Conservation (phyloP, 2,888 invertebrate genomes). For the Phlogophora meticulosa region DNA sequence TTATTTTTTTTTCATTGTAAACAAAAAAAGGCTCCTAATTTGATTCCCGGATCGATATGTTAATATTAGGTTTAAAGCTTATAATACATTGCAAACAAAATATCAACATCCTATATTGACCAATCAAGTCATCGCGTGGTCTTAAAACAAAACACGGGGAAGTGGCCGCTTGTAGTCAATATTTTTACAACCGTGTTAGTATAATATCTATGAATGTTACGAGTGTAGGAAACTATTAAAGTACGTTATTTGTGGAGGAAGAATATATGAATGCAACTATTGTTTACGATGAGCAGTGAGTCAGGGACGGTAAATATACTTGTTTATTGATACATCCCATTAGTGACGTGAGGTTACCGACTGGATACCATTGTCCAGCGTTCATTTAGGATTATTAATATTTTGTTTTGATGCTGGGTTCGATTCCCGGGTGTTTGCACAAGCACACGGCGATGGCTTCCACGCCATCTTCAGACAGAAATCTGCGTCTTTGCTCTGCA, state of each 20-base stretch:
- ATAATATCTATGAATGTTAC: neutral
- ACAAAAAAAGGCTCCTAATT: too few relatives aligned
- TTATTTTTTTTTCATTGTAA: too few relatives aligned
- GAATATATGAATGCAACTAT: constrained; percentile 26
- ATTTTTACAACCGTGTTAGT: constrained; percentile 26
- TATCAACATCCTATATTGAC: neutral
- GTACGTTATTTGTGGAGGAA: constrained; percentile 15
- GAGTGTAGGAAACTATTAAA: constrained; percentile 30
- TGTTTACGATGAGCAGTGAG: constrained; percentile 31
- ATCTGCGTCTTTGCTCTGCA: too few relatives aligned
- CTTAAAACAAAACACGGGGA: constrained; percentile 25
- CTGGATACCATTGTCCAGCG: neutral
- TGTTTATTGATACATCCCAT: constrained; percentile 16
- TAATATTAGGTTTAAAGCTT: too few relatives aligned
- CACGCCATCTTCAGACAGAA: too few relatives aligned
- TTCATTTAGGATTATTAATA: too few relatives aligned
- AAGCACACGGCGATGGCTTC: too few relatives aligned
- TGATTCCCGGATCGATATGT: too few relatives aligned
- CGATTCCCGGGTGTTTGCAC: too few relatives aligned
- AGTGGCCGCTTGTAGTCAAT: constrained; percentile 9
- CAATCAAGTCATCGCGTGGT: constrained; percentile 9
- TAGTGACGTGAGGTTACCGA: neutral
- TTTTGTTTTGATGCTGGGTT: too few relatives aligned
- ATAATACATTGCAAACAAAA: neutral
- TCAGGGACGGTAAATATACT: constrained; percentile 12